Base-by-base conservation (phyloP, 2,888 invertebrate genomes). In the Ennomos quercinarius region DNA sequence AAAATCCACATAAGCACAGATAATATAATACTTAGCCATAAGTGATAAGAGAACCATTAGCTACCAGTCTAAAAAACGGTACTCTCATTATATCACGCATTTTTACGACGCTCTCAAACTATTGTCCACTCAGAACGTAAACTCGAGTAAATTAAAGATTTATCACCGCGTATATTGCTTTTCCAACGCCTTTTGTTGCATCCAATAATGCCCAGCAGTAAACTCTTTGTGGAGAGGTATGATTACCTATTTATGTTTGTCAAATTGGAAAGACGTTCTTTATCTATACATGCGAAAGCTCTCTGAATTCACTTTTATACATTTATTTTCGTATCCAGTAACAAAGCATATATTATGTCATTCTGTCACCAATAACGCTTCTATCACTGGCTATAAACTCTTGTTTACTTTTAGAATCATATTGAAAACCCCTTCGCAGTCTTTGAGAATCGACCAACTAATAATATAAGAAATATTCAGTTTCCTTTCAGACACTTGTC, bases 121-220 rank as follows among this genome's bases (percentile, higher is more conserved):
- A 75, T 73, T 73, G 72, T 71, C 57, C 53, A 63, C 60, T 12
- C 52, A 52, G 58, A 64, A 56, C 50, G n/a, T n/a, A n/a, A n/a
- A n/a, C n/a, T n/a, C n/a, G n/a, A 65, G 57, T 72, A 71, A 72
- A 74, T 67, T 66, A 73, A 59, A 58, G 64, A 66, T 71, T 70
- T 68, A 72, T 67, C 52, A 57, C 67, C 44, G 34, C 48, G 41
- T 67, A 64, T 65, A 70, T 66, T 62, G 55, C 63, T 55, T 53
- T 61, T 55, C 61, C 58, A 62, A 44, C 42, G 47, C 56, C 49
- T 46, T 27, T 64, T 61, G 67, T 66, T 71, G 63, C 65, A 73
- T 70, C 67, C 66, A 68, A 72, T 77, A 73, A 71, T 66, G 58
- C 61, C 50, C 47, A 57, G 59, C 66, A 47, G 64, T 76, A 77